Percentiles rank a stretch among this genome's conserved stretches.
phyloP scores from a whole-genome alignment of 92 coral and sea anemone species.

The Metridium senile region DNA sequence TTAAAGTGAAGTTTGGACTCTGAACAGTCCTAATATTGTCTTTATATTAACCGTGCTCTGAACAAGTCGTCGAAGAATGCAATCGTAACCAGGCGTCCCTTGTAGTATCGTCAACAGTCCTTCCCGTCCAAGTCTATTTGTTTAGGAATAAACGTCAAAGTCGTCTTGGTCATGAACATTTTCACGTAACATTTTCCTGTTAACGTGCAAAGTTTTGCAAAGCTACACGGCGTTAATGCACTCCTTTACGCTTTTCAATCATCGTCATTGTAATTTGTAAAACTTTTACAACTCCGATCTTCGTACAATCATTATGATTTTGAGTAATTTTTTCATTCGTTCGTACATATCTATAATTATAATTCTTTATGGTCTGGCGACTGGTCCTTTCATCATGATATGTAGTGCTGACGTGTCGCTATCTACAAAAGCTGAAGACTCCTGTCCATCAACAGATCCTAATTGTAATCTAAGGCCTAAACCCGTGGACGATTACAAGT shows the following conservation, averaged over 20 bases:
- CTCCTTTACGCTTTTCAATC: not conserved
- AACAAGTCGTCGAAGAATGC: not conserved
- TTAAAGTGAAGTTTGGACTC: not conserved
- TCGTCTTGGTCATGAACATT: not conserved
- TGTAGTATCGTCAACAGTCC: not conserved
- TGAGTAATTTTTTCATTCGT: not conserved
- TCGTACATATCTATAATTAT: not conserved
- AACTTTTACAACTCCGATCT: not conserved
- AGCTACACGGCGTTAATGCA: not conserved
- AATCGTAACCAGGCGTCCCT: slow-evolving; percentile 16
- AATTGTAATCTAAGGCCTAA: not conserved
- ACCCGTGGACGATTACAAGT: slow-evolving; percentile 13
- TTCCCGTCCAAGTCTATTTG: slow-evolving; percentile 3
- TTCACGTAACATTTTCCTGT: slow-evolving; percentile 9
- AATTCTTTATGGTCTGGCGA: not conserved
- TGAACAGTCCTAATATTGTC: too few relatives aligned
- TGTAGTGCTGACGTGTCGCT: not conserved
- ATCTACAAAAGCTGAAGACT: not conserved
- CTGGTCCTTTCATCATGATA: not conserved
- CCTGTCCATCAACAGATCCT: slow-evolving; percentile 18
- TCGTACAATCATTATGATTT: not conserved
- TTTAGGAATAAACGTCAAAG: too few relatives aligned
- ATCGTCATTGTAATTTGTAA: not conserved
- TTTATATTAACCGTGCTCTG: too few relatives aligned
- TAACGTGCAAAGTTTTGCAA: not conserved